Evolutionary conservation across 2,888 invertebrate species (phyloP), one percentile per base, ranked within the genome.

Genomic region (Acronicta leporina): DNA sequence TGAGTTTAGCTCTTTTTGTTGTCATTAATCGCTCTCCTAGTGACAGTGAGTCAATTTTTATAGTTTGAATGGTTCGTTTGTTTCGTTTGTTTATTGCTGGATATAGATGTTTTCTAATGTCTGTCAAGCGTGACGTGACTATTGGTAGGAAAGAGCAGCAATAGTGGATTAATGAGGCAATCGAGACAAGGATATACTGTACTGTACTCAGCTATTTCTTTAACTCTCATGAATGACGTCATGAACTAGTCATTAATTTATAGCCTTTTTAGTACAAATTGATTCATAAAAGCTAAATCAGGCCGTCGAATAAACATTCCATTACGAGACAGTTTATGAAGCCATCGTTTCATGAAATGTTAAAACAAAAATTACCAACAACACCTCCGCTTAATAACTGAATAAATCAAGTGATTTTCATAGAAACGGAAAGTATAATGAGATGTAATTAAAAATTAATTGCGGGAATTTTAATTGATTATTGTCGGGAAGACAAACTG

Each of bases 401-500:
- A 80, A 72, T 72, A 79, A 81, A 81, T 81, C 77, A 77, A 81
- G 80, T 78, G 73, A 79, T 81, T 84, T 80, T 84, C 84, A 83
- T 84, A 77, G 82, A 82, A 81, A 81, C 83, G 67, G 82, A 85
- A 81, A 80, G 80, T 68, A 79, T 86, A 86, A 87, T 85, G 79
- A 84, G 76, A 75, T 77, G 75, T 83, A 84, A 87, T 87, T 86
- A 86, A 81, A 63, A 78, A 73, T 80, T 87, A 87, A 90, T 88
- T 87, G 87, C 82, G 75, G 80, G 87, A 87, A 90, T 90, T 85
- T 90, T 89, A 92, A 91, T 91, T 87, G 88, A 84, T 82, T 84
- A 83, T 84, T 73, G 83, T 73, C 65, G 74, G 79, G 79, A 79
- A 81, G 78, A 81, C 74, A 75, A 80, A 81, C 80, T 77, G 79